phyloP scores from a whole-genome alignment of 2,888 invertebrate genomes.

The Drosophila eohydei region DNA sequence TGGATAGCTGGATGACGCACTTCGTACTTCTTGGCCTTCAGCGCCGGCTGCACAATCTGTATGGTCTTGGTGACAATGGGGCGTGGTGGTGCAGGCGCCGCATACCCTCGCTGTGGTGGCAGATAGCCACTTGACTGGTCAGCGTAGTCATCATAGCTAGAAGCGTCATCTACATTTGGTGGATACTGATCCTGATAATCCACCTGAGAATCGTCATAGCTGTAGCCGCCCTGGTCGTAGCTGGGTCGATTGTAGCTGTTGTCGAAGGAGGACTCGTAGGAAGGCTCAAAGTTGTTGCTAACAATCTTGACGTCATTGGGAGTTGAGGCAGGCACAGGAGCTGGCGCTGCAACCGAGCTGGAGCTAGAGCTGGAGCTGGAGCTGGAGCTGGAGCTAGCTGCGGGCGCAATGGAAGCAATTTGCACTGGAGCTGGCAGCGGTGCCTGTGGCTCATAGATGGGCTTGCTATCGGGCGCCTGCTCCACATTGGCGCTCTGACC shows the following conservation, averaged over 20 bases:
- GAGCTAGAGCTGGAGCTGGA: conserved; percentile 20
- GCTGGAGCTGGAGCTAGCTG: conserved; percentile 32
- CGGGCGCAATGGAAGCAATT: conserved; percentile 33
- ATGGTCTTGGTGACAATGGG: conserved; percentile 86
- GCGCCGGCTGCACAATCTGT: conserved; percentile 87
- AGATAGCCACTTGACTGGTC: conserved; percentile 60
- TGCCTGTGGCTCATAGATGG: conserved; percentile 60
- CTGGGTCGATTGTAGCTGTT: conserved; percentile 69
- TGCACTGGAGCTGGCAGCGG: conserved; percentile 36
- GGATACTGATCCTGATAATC: conserved; percentile 77
- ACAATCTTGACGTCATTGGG: conserved; percentile 46
- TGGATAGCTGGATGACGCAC: conserved; percentile 88
- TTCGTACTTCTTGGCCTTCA: conserved; percentile 87
- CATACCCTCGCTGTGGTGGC: conserved; percentile 60
- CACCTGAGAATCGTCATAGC: conserved; percentile 63
- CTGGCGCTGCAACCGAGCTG: conserved; percentile 16
- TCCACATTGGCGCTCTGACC: conserved; percentile 60
- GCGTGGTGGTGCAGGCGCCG: conserved; percentile 67
- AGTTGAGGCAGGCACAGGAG: conserved; percentile 22
- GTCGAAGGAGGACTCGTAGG: conserved; percentile 49
- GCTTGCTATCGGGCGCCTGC: conserved; percentile 58
- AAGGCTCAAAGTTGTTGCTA: conserved; percentile 21
- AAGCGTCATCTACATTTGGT: conserved; percentile 66
- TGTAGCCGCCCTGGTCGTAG: conserved; percentile 67
- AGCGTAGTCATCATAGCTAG: conserved; percentile 69